Conservation (phyloP, 2,113 vertebrate species). For the Cromileptes altivelis region DNA sequence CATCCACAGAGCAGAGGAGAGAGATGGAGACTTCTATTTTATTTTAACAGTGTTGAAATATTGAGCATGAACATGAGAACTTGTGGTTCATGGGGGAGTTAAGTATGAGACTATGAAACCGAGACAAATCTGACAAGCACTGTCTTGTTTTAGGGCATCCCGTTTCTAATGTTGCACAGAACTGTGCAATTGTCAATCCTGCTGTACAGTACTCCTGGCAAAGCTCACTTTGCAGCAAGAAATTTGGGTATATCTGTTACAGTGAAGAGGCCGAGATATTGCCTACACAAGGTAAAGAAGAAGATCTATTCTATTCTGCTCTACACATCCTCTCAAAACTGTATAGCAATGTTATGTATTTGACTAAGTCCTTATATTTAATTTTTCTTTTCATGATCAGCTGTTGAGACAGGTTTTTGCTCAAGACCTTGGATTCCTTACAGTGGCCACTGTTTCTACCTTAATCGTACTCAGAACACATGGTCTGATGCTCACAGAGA, state of each 20-base stretch:
- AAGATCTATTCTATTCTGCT: not conserved
- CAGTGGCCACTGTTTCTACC: conserved; percentile 87
- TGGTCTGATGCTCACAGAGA: conserved; percentile 86
- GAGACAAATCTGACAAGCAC: not conserved
- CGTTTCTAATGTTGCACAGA: conserved; percentile 84
- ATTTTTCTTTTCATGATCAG: conserved; percentile 44
- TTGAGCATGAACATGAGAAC: too few relatives aligned
- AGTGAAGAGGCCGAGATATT: conserved; percentile 67
- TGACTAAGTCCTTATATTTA: not conserved
- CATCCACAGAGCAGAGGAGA: too few relatives aligned
- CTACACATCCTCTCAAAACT: not conserved
- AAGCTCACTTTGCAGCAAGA: conserved; percentile 84
- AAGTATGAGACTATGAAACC: too few relatives aligned
- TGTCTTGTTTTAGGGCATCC: conserved; percentile 85
- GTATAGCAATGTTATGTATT: not conserved
- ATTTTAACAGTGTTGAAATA: too few relatives aligned
- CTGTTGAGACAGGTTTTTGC: conserved; percentile 79
- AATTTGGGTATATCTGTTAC: conserved; percentile 91
- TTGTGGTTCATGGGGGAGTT: too few relatives aligned
- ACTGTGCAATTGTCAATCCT: conserved; percentile 86
- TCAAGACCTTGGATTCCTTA: conserved; percentile 89
- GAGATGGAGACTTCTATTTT: too few relatives aligned
- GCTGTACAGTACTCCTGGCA: conserved; percentile 86
- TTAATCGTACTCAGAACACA: conserved; percentile 82
- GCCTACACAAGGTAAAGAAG: conserved; percentile 47